phyloP scores from a whole-genome alignment of 2,797 vertebrate species.

The Semotilus atromaculatus region DNA sequence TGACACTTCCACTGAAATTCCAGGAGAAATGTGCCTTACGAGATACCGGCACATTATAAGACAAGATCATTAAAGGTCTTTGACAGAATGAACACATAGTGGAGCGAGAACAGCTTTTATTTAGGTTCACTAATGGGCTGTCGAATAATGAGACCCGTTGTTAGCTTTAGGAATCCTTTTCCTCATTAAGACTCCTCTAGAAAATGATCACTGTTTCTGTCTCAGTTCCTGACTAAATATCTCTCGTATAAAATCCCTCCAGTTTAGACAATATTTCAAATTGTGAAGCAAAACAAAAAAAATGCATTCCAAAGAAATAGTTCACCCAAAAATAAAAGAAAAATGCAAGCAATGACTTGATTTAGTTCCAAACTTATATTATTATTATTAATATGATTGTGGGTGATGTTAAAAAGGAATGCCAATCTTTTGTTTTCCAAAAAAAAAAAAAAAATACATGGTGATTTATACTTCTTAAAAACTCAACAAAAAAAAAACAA shows the following conservation, averaged over 20 bases:
- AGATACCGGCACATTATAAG: slow-evolving; percentile 75
- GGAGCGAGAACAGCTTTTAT: slow-evolving; percentile 74
- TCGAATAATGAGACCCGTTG: slow-evolving; percentile 57
- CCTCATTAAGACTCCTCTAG: slow-evolving; percentile 25
- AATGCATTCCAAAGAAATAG: neutral
- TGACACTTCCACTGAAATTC: slow-evolving; percentile 69
- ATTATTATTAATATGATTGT: neutral
- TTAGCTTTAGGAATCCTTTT: slow-evolving; percentile 17
- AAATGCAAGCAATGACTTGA: neutral
- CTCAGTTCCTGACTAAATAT: slow-evolving; percentile 1
- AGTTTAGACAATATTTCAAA: neutral
- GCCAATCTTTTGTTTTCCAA: neutral
- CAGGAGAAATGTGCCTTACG: slow-evolving; percentile 72
- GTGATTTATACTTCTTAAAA: neutral
- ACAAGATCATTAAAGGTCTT: slow-evolving; percentile 81
- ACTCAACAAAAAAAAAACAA: no score
- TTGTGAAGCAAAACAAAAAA: neutral
- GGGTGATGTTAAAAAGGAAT: neutral
- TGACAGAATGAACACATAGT: slow-evolving; percentile 71
- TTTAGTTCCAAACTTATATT: neutral
- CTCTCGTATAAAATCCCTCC: neutral
- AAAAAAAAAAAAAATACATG: no score
- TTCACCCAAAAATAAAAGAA: neutral
- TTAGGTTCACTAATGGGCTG: slow-evolving; percentile 79
- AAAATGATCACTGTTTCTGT: slow-evolving; percentile 9